phyloP scores from a whole-genome alignment of 2,113 vertebrate species.

The Mormyrus lacerda region DNA sequence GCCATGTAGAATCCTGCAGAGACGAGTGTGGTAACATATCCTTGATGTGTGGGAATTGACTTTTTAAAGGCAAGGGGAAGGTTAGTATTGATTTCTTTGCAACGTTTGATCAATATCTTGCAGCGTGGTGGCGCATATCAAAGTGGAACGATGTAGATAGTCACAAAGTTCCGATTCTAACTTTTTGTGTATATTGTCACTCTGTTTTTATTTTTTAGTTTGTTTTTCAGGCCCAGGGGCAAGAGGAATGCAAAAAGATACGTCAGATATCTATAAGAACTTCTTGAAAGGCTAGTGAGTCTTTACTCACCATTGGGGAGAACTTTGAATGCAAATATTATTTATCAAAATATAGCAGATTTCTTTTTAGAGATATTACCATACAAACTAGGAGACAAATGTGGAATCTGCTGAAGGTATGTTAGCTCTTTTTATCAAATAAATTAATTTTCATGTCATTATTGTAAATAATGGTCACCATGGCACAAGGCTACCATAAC shows the following conservation, averaged over 20 bases:
- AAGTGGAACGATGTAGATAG: conserved; percentile 2
- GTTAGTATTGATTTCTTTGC: neutral
- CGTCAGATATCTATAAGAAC: neutral
- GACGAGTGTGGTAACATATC: neutral
- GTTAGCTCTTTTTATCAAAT: neutral
- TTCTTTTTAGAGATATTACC: neutral
- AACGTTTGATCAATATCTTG: neutral
- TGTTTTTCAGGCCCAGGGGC: neutral
- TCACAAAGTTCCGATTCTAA: neutral
- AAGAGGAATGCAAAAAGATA: neutral
- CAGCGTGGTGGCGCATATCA: neutral
- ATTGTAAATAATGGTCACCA: neutral
- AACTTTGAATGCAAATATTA: neutral
- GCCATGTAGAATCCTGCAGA: neutral
- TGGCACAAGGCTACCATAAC: neutral
- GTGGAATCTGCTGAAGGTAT: neutral
- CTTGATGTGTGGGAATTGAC: neutral
- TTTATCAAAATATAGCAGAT: neutral
- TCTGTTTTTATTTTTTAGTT: neutral
- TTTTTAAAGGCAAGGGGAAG: conserved; percentile 6
- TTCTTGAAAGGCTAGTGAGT: neutral
- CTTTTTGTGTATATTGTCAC: neutral
- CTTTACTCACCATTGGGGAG: neutral
- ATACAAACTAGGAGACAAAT: neutral
- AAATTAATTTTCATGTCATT: neutral